Conservation (phyloP, 37 sponge, comb jelly and placozoan species). For the Tethya wilhelma region DNA sequence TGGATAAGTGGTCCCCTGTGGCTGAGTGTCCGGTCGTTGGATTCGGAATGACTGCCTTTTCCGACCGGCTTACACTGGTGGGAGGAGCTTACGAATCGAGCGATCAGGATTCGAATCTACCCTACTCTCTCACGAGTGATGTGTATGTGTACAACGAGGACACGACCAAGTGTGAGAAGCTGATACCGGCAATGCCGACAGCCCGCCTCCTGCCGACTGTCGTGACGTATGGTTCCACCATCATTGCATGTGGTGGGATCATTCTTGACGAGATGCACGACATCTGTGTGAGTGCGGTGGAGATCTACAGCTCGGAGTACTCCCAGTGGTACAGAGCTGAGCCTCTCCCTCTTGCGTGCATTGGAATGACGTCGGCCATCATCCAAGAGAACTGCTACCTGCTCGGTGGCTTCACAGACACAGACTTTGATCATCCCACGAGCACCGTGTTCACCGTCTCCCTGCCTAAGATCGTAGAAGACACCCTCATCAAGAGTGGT, state of each 20-base stretch:
- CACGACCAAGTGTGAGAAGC: constrained; percentile 7
- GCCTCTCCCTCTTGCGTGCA: constrained; percentile 53
- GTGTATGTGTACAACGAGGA: constrained; percentile 16
- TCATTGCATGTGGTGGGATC: constrained; percentile 42
- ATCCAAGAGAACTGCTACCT: constrained; percentile 49
- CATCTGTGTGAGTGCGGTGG: constrained; percentile 34
- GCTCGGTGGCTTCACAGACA: constrained; percentile 59
- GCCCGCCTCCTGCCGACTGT: constrained; percentile 46
- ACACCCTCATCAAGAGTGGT: neutral
- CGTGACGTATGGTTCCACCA: constrained; percentile 24
- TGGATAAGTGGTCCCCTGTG: constrained; percentile 38
- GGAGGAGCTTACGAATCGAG: constrained; percentile 49
- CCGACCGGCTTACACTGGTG: constrained; percentile 36
- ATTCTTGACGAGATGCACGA: constrained; percentile 40
- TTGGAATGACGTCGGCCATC: constrained; percentile 37
- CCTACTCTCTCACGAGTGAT: constrained; percentile 30
- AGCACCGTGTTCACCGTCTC: constrained; percentile 10
- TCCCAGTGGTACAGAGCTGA: constrained; percentile 52
- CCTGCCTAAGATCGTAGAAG: constrained; percentile 31
- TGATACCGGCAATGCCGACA: constrained; percentile 46
- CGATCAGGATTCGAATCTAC: neutral
- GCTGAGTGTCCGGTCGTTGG: constrained; percentile 45
- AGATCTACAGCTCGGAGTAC: constrained; percentile 20
- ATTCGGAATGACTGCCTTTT: constrained; percentile 43
- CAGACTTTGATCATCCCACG: constrained; percentile 51